Evolutionary conservation across 2,888 invertebrate genomes (phyloP), one percentile per base, ranked within the genome.

Genomic region (Pollenia angustigena): DNA sequence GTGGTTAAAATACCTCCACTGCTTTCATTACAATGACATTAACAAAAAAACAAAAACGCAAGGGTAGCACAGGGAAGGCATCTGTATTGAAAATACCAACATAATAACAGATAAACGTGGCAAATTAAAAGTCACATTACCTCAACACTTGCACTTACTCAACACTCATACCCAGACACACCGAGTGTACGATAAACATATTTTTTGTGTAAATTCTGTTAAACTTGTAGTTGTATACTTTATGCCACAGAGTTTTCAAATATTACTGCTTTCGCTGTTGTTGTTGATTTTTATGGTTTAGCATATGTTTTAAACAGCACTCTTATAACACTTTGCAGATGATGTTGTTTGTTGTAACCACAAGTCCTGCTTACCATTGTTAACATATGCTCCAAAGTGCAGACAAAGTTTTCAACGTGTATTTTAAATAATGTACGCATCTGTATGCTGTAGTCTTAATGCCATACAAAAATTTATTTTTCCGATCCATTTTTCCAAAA

Each of bases 391-490:
- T 79, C 74, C 82, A 42, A 56, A 81, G 74, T 54, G 82, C 78
- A 82, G 85, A 79, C 79, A 85, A 85, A 85, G 42, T 85, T 85
- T 82, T 79, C 82, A 79, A 82, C 85, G 62, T 85, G 23, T 40
- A 82, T 69, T 82, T 85, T 79, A 64, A 74, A 79, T 81, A 85
- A 85, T 69, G 81, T 69, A 85, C 81, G 82, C 85, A 75, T 82
- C 85, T 82, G 78, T 56, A 66, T 32, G 48, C 62, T 14, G 56
- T 75, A 42, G 60, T 58, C 80, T 69, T 64, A 71, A 50, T 56
- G 11, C 42, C 16, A 42, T 23, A 48, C 71, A 56, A 79, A 74
- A 23, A 40, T 75, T 50, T 50, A 8, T 64, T 50, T 68, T 66
- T 58, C 50, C 14, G n/a, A 4, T 44, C 60, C 10, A 40, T 64